These are phyloP conservation scores for Eubasilissa splendida DNA, from an alignment of 2,888 invertebrate species.

Conservation along the genomic window DNA sequence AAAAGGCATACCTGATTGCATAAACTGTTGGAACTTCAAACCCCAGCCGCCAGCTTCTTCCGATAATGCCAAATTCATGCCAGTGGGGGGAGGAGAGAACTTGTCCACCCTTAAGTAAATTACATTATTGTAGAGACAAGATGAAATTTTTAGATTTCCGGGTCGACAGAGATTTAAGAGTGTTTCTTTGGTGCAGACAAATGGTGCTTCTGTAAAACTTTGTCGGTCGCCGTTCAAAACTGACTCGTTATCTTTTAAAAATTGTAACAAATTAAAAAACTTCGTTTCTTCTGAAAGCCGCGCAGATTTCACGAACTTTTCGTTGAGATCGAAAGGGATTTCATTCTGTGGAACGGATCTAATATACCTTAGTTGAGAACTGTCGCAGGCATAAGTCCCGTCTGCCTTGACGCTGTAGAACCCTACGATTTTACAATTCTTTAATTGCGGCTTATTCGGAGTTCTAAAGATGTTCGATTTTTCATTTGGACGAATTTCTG, in stretches of 20 bases:
- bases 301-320: not conserved
- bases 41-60: not conserved
- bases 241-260: not conserved
- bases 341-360: not conserved
- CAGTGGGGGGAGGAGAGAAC: not conserved
- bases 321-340: conserved; percentile 6
- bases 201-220: not conserved
- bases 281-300: not conserved
- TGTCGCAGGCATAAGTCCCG: not conserved
- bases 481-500: too few relatives aligned
- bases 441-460: not conserved
- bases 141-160: not conserved
- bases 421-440: not conserved
- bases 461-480: too few relatives aligned
- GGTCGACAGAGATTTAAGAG: not conserved
- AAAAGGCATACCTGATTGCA: not conserved
- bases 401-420: not conserved
- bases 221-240: not conserved
- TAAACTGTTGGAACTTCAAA: conserved; percentile 4
- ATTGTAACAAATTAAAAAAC: not conserved
- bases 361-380: not conserved
- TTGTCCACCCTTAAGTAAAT: not conserved
- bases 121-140: not conserved
- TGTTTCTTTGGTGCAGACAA: not conserved
- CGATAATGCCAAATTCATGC: not conserved